A percentile compares a stretch with the other conserved stretches of the same genome.
These are phyloP conservation scores for Xerus inauris DNA, from an alignment of 2,113 vertebrate species.

Conservation along the genomic window DNA sequence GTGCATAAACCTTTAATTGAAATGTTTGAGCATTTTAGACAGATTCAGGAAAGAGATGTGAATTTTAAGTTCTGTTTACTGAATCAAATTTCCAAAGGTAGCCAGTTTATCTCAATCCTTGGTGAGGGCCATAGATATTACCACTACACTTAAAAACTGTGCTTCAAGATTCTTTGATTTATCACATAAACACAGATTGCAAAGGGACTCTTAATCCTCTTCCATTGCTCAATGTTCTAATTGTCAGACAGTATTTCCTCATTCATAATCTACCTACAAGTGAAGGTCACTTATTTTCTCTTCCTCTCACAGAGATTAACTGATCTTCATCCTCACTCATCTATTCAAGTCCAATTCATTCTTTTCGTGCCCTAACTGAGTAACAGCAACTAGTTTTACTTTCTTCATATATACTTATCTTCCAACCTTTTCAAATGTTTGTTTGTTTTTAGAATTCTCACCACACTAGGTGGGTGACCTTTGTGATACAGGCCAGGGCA, in stretches of 20 bases:
- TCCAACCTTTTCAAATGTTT: not conserved
- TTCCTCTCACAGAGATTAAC: not conserved
- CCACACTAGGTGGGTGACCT: not conserved
- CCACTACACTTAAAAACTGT: not conserved
- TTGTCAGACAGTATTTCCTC: constrained; percentile 21
- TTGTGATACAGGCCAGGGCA: not conserved
- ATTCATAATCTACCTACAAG: not conserved
- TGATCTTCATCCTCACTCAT: constrained; percentile 41
- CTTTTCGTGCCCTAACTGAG: not conserved
- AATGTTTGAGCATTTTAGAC: not conserved
- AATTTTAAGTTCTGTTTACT: not conserved
- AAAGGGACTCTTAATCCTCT: constrained; percentile 3
- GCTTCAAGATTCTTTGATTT: not conserved
- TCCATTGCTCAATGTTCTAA: not conserved
- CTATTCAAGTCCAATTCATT: constrained; percentile 26
- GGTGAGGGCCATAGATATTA: not conserved
- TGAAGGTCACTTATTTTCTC: not conserved
- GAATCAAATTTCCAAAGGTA: not conserved
- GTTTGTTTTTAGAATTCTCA: not conserved
- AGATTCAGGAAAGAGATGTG: not conserved
- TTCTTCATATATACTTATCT: not conserved
- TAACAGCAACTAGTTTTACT: not conserved
- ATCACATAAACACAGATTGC: constrained; percentile 8
- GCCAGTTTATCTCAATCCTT: not conserved
- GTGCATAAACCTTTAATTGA: not conserved